Base-by-base conservation (phyloP, 37 sponge, comb jelly and placozoan genomes). In the Halichondria panicea region DNA sequence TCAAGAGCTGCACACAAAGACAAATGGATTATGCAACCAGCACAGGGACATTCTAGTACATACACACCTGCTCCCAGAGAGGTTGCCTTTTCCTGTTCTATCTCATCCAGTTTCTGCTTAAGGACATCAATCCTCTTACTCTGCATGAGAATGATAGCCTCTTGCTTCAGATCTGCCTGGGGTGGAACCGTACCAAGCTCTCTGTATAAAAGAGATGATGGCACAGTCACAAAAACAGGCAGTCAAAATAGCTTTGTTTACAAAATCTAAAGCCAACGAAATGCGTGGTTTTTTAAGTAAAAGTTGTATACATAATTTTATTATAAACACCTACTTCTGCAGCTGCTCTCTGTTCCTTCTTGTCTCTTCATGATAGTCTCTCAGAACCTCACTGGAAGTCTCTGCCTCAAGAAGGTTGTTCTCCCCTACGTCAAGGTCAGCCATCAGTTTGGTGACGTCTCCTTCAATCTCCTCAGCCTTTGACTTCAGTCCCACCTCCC, bases 1-100 rank as follows among this genome's bases (percentile, higher is more conserved):
- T 80, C 60, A 21, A 86, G 40, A 59, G 87, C 87, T 86, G 45
- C 9, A 73, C 30, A 27, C 60, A 59, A 59, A 59, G 22, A 24
- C 13, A 67, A 42, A 45, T 35, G 35, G 27, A 63, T 38, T 5
- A 63, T 35, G 37, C 32, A 4, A 63, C 5, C 32, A 63, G 7
- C 61, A 59, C 8, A 8, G 7, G 27, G 25, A 59, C 64, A 63
- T 15, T 19, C 64, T 5, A 35, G 4, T 63, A 12, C 44, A 66
- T 30, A 18, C 48, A 19, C 42, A 81, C 81, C 81, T 64, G 72
- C n/a, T 35, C 55, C n/a, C 55, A 81, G 53, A 54, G 45, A 48
- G 30, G 61, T 53, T 44, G 38, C 19, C 21, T 69, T 46, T 3
- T 79, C 70, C 0, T 22, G 41, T 30, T 82, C 83, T 15, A 30